Evolutionary conservation across 2,797 vertebrate species (phyloP).

Genomic region (Clarias fuscus): DNA sequence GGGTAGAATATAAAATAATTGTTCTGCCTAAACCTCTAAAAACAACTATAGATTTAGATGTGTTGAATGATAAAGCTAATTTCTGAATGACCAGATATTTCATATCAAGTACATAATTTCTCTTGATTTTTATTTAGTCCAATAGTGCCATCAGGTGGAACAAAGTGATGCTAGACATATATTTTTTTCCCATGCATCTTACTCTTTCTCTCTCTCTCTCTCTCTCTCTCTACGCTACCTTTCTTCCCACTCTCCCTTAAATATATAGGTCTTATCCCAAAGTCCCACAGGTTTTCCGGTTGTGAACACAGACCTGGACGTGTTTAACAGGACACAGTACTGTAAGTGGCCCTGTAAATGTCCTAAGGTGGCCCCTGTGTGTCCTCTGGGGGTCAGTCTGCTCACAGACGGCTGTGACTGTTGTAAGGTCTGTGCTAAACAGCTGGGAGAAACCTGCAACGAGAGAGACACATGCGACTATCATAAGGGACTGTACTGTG

Average conservation of each 20-base stretch:
- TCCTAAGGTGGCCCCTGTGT: slow-evolving; percentile 72
- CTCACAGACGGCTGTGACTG: slow-evolving; percentile 93
- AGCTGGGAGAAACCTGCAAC: slow-evolving; percentile 88
- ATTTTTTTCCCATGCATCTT: background rate
- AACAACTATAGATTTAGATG: slow-evolving; percentile 2
- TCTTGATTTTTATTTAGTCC: background rate
- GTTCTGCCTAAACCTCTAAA: background rate
- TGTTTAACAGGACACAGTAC: slow-evolving; percentile 76
- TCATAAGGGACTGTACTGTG: slow-evolving; percentile 95
- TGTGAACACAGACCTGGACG: slow-evolving; percentile 60
- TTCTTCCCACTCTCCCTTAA: background rate
- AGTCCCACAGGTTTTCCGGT: slow-evolving; percentile 72
- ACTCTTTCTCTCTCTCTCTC: slow-evolving; percentile 1
- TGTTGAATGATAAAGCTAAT: background rate
- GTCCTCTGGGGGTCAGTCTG: slow-evolving; percentile 85
- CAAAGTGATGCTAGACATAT: background rate
- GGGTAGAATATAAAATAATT: background rate
- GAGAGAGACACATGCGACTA: slow-evolving; percentile 90
- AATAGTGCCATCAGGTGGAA: slow-evolving; percentile 46
- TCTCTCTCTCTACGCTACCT: background rate
- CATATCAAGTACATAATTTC: background rate
- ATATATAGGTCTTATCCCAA: slow-evolving; percentile 75
- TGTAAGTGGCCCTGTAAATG: slow-evolving; percentile 96
- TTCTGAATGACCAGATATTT: too few species aligned
- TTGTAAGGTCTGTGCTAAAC: slow-evolving; percentile 89